phyloP scores from a whole-genome alignment of 2,113 vertebrate genomes.

The Aplodontia rufa region DNA sequence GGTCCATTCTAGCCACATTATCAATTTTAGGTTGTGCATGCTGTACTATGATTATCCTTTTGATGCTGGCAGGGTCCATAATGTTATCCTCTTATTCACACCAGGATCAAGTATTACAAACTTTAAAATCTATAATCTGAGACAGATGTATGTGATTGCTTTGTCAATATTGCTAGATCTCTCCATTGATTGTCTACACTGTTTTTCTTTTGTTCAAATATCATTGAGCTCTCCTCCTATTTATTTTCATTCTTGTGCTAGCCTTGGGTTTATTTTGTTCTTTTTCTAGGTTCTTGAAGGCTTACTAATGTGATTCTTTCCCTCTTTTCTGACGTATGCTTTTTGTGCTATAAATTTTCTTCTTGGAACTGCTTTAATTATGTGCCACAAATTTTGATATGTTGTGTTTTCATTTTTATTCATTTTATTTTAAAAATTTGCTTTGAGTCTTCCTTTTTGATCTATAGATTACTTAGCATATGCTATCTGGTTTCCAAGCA shows the following conservation, averaged over 20 bases:
- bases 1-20: neutral
- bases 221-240: neutral
- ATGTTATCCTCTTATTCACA: neutral
- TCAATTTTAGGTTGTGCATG: neutral
- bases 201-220: neutral
- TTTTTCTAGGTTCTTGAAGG: neutral
- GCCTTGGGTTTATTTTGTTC: neutral
- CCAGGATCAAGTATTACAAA: neutral
- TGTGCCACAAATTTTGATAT: neutral
- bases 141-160: neutral
- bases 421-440: neutral
- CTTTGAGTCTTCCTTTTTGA: neutral
- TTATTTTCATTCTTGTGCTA: neutral
- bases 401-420: neutral
- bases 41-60: neutral
- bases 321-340: neutral
- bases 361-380: neutral
- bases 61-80: too few relatives aligned
- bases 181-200: neutral
- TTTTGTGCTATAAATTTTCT: neutral
- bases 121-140: neutral
- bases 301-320: neutral
- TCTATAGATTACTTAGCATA: neutral
- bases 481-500: neutral
- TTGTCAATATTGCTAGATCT: neutral